A percentile compares a stretch with the other conserved stretches of the same genome.
Evolutionary conservation across 2,113 vertebrate species (phyloP).

Genomic region (Pelusios castaneus): DNA sequence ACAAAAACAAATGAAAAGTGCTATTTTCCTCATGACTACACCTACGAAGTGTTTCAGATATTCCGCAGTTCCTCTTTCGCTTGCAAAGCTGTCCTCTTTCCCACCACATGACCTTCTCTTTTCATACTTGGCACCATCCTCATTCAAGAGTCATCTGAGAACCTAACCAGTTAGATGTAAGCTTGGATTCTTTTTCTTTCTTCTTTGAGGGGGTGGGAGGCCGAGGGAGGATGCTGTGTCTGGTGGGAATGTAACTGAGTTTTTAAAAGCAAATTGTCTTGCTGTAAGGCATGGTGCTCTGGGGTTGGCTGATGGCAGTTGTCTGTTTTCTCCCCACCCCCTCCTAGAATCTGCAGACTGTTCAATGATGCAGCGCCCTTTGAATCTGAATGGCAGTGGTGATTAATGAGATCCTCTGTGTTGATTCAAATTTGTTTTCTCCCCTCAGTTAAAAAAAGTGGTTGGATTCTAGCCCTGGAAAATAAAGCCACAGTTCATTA

Average conservation of each 20-base stretch:
- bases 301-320: slow-evolving; percentile 12
- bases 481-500: slow-evolving; percentile 57
- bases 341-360: slow-evolving; percentile 65
- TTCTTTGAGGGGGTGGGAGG: slow-evolving; percentile 31
- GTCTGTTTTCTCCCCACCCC: slow-evolving; percentile 27
- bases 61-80: slow-evolving; percentile 53
- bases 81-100: slow-evolving; percentile 56
- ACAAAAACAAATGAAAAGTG: slow-evolving; percentile 65
- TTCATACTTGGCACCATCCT: slow-evolving; percentile 50
- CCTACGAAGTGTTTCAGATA: slow-evolving; percentile 19
- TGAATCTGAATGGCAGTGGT: slow-evolving; percentile 89
- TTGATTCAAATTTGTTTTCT: slow-evolving; percentile 63
- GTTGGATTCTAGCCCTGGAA: slow-evolving; percentile 86
- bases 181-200: slow-evolving; percentile 21
- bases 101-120: slow-evolving; percentile 36
- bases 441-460: slow-evolving; percentile 71
- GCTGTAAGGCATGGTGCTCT: slow-evolving; percentile 67
- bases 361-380: slow-evolving; percentile 77
- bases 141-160: slow-evolving; percentile 7
- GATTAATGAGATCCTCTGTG: slow-evolving; percentile 87
- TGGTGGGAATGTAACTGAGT: slow-evolving; percentile 78
- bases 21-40: slow-evolving; percentile 63
- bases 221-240: slow-evolving; percentile 57
- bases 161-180: slow-evolving; percentile 22
- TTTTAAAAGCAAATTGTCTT: slow-evolving; percentile 68